phyloP scores from a whole-genome alignment of 2,113 vertebrate species.

The Murina feae region DNA sequence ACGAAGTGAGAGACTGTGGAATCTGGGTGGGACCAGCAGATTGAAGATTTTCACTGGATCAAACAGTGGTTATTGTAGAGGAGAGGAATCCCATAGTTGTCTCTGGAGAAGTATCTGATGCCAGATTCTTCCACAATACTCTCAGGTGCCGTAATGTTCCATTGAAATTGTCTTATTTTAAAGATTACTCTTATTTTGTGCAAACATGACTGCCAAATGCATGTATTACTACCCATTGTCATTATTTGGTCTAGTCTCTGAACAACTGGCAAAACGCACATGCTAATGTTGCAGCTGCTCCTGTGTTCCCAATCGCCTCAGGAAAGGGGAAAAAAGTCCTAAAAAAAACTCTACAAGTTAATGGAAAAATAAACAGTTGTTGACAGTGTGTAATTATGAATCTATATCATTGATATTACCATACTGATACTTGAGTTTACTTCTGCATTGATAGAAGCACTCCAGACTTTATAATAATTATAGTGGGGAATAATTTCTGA shows the following conservation, averaged over 20 bases:
- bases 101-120: not conserved
- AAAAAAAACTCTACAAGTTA: not conserved
- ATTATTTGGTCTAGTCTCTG: slow-evolving; percentile 45
- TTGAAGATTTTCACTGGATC: not conserved
- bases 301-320: not conserved
- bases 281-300: slow-evolving; percentile 43
- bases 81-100: not conserved
- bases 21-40: not conserved
- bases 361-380: not conserved
- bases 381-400: not conserved
- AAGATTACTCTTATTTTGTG: slow-evolving; percentile 56
- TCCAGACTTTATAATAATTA: not conserved
- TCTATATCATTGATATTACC: not conserved
- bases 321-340: not conserved
- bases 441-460: not conserved
- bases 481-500: not conserved
- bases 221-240: slow-evolving; percentile 24
- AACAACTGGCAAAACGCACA: slow-evolving; percentile 20
- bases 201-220: slow-evolving; percentile 51
- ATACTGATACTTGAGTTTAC: not conserved
- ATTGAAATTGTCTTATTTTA: slow-evolving; percentile 47
- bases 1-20: accelerated
- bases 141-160: slow-evolving; percentile 40
- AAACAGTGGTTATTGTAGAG: not conserved
- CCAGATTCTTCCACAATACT: not conserved